Base-by-base conservation (phyloP, 2,797 vertebrate genomes). In the Clamator glandarius region DNA sequence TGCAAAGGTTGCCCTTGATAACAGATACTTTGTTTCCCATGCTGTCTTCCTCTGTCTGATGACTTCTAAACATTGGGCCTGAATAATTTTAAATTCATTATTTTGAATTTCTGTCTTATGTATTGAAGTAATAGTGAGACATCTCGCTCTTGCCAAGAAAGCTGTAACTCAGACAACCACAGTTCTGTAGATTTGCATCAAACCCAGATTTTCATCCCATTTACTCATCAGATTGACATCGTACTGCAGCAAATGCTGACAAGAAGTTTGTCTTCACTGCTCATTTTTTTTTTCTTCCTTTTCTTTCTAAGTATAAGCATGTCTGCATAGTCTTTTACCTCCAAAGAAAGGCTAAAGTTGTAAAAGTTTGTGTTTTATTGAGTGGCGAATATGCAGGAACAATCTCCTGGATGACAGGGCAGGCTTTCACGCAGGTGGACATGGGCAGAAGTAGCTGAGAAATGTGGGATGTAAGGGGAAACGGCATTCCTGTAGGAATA, bases 101-200 rank as follows among this genome's bases (percentile, higher is more conserved):
- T 79, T 91, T 72, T 84, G 73, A 90, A 85, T 83, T 85, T 81
- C 41, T 72, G 33, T 69, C 77, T 95, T 42, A 50, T 62, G 26
- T 87, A 93, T 95, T 96, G 90, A 97, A 93, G 82, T 91, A 96
- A 93, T 64, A 91, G 91, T 70, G 72, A 93, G 74, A 93, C 84
- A 95, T 93, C 87, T 89, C 74, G 92, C n/a, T 96, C 96, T 95
- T 96, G 95, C 96, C 94, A 95, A 89, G 90, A 95, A 95, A 90
- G 52, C 48, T 89, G 70, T 89, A 85, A 78, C 52, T 90, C 73
- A 92, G 52, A 72, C 77, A 95, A 93, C 85, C 66, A 82, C 24
- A 42, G 74, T 96, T 96, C 96, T 90, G 59, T 81, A 93, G 85
- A 87, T 96, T 96, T 92, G 78, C 93, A 93, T 97, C 95, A 89